phyloP scores from a whole-genome alignment of 2,113 vertebrate species.

The Isichthys henryi region DNA sequence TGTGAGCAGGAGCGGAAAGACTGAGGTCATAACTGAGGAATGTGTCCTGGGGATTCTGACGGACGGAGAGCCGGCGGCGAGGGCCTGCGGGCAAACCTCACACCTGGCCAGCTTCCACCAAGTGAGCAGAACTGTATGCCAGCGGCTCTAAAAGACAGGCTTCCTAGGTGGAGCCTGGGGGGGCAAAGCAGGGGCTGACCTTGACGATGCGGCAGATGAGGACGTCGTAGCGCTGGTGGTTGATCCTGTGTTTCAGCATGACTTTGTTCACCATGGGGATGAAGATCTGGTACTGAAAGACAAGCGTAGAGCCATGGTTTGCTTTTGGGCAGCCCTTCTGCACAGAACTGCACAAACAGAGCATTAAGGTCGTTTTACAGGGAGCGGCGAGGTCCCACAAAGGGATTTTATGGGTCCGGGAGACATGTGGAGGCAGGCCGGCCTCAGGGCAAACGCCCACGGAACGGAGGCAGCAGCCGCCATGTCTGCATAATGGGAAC shows the following conservation, averaged over 20 bases:
- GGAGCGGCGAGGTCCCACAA: not conserved
- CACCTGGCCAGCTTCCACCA: constrained; percentile 16
- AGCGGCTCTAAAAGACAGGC: not conserved
- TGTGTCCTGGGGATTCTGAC: constrained; percentile 17
- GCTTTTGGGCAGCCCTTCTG: not conserved
- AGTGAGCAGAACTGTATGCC: not conserved
- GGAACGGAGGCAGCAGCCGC: not conserved
- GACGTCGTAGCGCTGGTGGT: constrained; percentile 92
- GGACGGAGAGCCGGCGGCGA: not conserved
- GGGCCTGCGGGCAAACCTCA: not conserved
- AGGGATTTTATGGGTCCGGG: not conserved
- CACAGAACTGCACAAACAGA: not conserved
- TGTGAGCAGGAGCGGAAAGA: constrained; percentile 19
- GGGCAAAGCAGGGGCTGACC: constrained; percentile 53
- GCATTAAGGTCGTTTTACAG: not conserved
- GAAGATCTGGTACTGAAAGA: constrained; percentile 91
- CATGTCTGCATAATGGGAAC: constrained; percentile 25
- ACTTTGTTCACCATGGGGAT: constrained; percentile 99
- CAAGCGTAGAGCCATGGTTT: constrained; percentile 10
- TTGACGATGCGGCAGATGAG: constrained; percentile 96
- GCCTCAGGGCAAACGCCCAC: not conserved
- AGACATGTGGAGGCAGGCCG: not conserved
- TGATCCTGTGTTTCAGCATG: constrained; percentile 86
- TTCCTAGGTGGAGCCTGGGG: too few species aligned
- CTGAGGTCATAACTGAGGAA: constrained; percentile 22